Evolutionary conservation across 2,797 vertebrate species (phyloP), one percentile per base, ranked within the genome.

Genomic region (Scolopax rusticola): DNA sequence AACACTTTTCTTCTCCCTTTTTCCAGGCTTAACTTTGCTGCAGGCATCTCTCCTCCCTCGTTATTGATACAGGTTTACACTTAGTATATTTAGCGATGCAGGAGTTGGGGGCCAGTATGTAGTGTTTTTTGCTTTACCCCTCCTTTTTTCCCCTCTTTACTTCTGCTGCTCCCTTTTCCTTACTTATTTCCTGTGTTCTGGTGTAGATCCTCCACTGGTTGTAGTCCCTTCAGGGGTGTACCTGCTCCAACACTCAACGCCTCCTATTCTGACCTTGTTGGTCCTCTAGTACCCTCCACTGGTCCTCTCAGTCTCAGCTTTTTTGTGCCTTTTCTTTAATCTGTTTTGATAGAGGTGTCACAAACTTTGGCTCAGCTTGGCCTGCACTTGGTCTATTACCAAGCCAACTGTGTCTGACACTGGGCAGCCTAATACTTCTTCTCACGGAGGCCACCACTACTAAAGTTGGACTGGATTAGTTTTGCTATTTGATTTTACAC

Each of bases 191-290:
- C 20, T 28, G 0, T 71, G n/a, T 48, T 87, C 30, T 41, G 56
- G 6, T 60, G n/a, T 15, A 51, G 10, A 28, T 56, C 8, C 18
- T 54, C 17, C 17, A 10, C 10, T 13, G 32, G 9, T 11, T 18
- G 17, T 47, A 56, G 33, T 67, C 23, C 30, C 4, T 1, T 51
- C 0, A 2, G 50, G 11, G 4, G 18, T 18, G 15, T 36, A 43
- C 32, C 24, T 50, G 12, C 27, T 75, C 18, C 64, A 61, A 16
- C 17, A 9, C 6, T 19, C 30, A 23, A 7, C 4, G 3, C 16
- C 19, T 77, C 10, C 33, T 33, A 0, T 27, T 63, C 27, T 53
- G 30, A 41, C 16, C 15, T 15, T 30, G 5, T 41, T 84, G 4
- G 12, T 65, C 16, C 30, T 33, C 70, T 64, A 57, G 25, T 41